Percentiles rank a stretch among this genome's conserved stretches.
These are phyloP conservation scores for Nebria ingens DNA, from an alignment of 1,140 invertebrate species.

Conservation along the genomic window DNA sequence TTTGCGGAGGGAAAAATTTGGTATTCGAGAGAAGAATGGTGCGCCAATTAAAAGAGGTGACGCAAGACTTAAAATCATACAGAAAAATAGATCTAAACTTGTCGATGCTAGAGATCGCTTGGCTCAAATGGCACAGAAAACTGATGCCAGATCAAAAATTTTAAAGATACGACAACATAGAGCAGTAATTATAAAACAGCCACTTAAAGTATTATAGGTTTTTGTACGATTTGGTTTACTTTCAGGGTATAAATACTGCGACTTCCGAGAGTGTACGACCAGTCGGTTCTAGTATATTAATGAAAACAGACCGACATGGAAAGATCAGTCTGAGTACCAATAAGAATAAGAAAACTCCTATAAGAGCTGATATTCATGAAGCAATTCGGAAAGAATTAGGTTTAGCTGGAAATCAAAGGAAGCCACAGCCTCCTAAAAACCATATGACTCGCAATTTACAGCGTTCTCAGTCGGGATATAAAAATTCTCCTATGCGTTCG, in stretches of 20 bases:
- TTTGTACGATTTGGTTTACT: background rate
- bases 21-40: background rate
- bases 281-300: constrained; percentile 33
- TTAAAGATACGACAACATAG: constrained; percentile 36
- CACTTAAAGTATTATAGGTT: background rate
- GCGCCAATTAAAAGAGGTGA: constrained; percentile 30
- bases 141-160: constrained; percentile 51
- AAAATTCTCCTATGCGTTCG: too few species aligned
- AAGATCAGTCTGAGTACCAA: constrained; percentile 41
- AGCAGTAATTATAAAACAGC: constrained; percentile 13
- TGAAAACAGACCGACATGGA: constrained; percentile 41
- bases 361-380: constrained; percentile 24
- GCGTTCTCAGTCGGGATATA: background rate
- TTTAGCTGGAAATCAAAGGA: constrained; percentile 17
- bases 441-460: constrained; percentile 14
- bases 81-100: constrained; percentile 53
- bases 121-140: constrained; percentile 49
- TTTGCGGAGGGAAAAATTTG: background rate
- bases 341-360: constrained; percentile 29
- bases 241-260: background rate
- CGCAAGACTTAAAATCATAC: constrained; percentile 57
- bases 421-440: constrained; percentile 14
- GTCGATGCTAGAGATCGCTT: constrained; percentile 58
- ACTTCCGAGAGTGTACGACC: constrained; percentile 9
- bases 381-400: constrained; percentile 31